These are phyloP conservation scores for Amphibalanus amphitrite DNA, from an alignment of 1,140 invertebrate genomes.

Conservation along the genomic window DNA sequence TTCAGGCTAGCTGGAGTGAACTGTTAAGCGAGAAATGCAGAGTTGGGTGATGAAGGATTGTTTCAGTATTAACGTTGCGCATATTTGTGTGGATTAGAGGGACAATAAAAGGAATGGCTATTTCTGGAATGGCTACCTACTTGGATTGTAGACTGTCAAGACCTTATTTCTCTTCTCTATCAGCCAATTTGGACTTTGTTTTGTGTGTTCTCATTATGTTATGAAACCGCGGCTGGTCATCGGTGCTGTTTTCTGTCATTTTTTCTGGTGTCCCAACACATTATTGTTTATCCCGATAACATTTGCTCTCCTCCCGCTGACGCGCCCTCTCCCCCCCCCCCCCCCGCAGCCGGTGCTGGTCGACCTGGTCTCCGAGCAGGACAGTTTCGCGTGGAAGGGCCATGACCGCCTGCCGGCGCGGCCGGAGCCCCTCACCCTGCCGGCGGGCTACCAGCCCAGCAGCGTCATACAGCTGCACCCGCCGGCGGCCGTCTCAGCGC, in stretches of 20 bases:
- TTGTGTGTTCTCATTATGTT: too few species aligned
- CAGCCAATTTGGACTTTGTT: too few species aligned
- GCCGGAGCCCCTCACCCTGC: conserved; percentile 23
- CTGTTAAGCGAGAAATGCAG: too few species aligned
- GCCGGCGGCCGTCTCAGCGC: conserved; percentile 77
- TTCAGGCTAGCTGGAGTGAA: too few species aligned
- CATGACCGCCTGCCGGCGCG: conserved; percentile 53
- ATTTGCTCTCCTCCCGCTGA: not conserved
- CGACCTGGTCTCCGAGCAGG: conserved; percentile 79
- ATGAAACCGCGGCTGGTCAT: not conserved
- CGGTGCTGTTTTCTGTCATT: not conserved
- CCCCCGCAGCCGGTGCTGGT: conserved; percentile 40
- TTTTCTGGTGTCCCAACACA: not conserved
- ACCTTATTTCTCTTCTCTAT: too few species aligned
- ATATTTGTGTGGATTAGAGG: too few species aligned
- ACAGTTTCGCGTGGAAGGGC: conserved; percentile 96
- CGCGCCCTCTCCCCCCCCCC: not conserved
- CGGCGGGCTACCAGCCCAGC: conserved; percentile 43
- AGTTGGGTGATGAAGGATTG: too few species aligned
- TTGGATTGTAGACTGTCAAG: too few species aligned
- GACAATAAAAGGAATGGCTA: too few species aligned
- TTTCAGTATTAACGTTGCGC: too few species aligned
- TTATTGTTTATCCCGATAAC: conserved; percentile 7
- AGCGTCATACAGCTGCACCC: conserved; percentile 73
- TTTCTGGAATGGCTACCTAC: too few species aligned